These are phyloP conservation scores for Clanis bilineata DNA, from an alignment of 2,888 invertebrate genomes.

Conservation along the genomic window DNA sequence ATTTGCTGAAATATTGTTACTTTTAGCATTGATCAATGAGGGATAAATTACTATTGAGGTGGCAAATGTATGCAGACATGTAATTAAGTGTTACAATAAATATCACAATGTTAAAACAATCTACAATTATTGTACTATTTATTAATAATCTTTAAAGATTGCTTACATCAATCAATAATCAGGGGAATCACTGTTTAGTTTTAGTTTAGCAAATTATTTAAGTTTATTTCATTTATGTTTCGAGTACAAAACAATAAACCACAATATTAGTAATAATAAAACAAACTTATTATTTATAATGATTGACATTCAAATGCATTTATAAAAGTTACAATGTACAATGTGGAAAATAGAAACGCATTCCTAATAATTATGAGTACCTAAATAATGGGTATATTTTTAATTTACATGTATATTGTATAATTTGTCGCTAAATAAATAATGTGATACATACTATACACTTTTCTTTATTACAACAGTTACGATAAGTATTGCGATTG, in stretches of 20 bases:
- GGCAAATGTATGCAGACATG: too few species aligned
- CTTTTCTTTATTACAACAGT: neutral
- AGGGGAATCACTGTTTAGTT: neutral
- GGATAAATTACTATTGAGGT: too few species aligned
- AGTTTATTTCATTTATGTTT: neutral
- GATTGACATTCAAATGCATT: neutral
- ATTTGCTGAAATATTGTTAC: neutral
- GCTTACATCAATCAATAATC: neutral
- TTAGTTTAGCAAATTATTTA: conserved; percentile 9
- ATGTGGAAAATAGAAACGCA: neutral
- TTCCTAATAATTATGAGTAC: conserved; percentile 1
- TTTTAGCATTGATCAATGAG: neutral
- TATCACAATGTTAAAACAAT: neutral
- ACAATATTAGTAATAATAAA: conserved; percentile 4
- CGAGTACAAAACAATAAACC: conserved; percentile 4
- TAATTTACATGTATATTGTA: neutral
- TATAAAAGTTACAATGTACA: neutral
- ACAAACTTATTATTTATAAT: conserved; percentile 1
- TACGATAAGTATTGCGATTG: neutral
- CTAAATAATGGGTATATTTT: conserved; percentile 10
- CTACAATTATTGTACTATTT: neutral
- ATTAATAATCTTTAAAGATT: neutral
- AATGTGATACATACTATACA: conserved; percentile 6
- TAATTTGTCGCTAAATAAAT: conserved; percentile 4
- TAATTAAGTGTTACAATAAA: neutral